Conservation (phyloP, 2,888 invertebrate genomes). For the Coronaproctus castanopsis region DNA sequence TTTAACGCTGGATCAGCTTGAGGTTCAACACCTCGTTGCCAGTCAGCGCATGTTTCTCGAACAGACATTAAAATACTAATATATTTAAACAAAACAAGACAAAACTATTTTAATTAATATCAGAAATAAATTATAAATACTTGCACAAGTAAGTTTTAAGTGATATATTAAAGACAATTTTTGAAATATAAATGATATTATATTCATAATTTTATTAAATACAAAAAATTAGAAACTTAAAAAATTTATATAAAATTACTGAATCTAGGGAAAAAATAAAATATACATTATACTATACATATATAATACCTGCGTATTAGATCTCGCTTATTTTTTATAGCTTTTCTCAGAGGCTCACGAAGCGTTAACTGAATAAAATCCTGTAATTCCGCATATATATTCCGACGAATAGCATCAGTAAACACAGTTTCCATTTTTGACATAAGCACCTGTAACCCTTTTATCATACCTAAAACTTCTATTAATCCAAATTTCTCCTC, state of each 20-base stretch:
- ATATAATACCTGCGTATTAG: constrained; percentile 48
- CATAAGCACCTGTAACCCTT: constrained; percentile 90
- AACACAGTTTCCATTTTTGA: constrained; percentile 94
- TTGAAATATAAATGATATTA: too few species aligned
- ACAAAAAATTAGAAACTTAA: too few species aligned
- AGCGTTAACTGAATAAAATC: constrained; percentile 81
- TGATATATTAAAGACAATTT: too few species aligned
- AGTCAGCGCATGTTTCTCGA: constrained; percentile 91
- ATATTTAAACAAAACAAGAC: too few species aligned
- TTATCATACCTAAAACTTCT: constrained; percentile 97
- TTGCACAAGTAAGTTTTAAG: too few species aligned
- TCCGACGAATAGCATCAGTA: constrained; percentile 68
- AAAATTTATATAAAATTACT: too few species aligned
- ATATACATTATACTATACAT: background rate
- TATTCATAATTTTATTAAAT: too few species aligned
- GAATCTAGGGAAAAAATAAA: too few species aligned
- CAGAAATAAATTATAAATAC: too few species aligned
- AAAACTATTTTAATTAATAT: too few species aligned
- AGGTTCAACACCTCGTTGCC: constrained; percentile 79
- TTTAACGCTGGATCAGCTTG: constrained; percentile 75
- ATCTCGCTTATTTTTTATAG: constrained; percentile 94
- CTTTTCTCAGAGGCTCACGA: constrained; percentile 82
- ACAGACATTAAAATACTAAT: constrained; percentile 92
- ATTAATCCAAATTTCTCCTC: constrained; percentile 96
- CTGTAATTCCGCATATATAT: constrained; percentile 89